A percentile compares a stretch with the other conserved stretches of the same genome.
These are phyloP conservation scores for Acanthococcus lagerstroemiae DNA, from an alignment of 2,888 invertebrate species.

Conservation along the genomic window DNA sequence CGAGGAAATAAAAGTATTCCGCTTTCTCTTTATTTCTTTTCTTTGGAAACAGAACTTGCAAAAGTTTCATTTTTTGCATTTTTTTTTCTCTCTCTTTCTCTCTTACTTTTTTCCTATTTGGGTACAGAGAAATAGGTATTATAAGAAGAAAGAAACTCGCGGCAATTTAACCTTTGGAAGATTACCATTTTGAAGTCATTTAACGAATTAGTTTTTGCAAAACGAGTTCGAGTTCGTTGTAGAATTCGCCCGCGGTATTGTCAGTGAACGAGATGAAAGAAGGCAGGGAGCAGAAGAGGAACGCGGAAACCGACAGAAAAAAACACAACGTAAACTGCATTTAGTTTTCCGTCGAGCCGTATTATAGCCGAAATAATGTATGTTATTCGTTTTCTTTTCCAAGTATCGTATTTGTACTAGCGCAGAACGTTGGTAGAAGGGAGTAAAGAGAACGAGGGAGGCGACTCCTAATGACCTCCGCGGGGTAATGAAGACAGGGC, in stretches of 20 bases:
- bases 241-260: conserved; percentile 1
- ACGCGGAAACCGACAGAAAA: no score
- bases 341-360: no score
- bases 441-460: no score
- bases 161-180: conserved; percentile 7
- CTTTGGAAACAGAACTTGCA: no score
- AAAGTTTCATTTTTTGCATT: not conserved
- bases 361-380: no score
- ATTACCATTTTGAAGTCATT: conserved; percentile 12
- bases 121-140: not conserved
- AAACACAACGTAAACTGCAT: no score
- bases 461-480: no score
- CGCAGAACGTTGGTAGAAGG: no score
- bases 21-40: not conserved
- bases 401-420: not conserved
- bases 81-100: not conserved
- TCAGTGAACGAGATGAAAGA: no score
- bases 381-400: not conserved
- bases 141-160: not conserved
- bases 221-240: conserved; percentile 9
- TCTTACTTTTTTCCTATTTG: not conserved
- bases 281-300: not conserved
- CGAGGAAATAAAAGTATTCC: not conserved
- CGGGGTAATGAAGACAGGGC: no score
- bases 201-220: conserved; percentile 4